Evolutionary conservation across 2,797 vertebrate species (phyloP).

Genomic region (Odontamblyopus lacepedii): DNA sequence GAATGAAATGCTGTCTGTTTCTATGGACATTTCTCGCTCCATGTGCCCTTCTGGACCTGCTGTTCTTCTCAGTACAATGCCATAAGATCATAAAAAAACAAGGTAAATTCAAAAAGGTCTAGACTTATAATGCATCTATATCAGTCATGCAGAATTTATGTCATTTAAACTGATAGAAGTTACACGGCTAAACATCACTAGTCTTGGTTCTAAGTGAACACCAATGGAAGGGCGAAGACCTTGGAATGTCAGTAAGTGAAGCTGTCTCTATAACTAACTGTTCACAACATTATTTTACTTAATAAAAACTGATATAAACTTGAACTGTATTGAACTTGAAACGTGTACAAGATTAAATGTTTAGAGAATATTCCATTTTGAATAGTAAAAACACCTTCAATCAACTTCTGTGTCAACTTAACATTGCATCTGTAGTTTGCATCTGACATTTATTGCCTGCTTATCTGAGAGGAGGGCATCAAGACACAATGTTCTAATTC

Average conservation of each 20-base stretch:
- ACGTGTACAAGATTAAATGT: background rate
- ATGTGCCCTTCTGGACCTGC: too few relatives aligned
- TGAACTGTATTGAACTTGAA: background rate
- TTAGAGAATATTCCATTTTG: background rate
- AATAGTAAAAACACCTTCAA: slow-evolving; percentile 37
- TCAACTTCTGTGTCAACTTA: slow-evolving; percentile 51
- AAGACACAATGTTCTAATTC: slow-evolving; percentile 54
- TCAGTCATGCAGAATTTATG: background rate
- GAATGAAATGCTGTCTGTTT: background rate
- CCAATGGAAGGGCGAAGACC: background rate
- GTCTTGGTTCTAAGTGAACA: background rate
- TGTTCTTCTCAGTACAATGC: too few relatives aligned
- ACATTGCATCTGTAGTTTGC: slow-evolving; percentile 54
- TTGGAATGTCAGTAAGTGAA: too few relatives aligned
- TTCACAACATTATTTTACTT: background rate
- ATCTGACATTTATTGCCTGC: slow-evolving; percentile 58
- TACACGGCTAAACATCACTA: background rate
- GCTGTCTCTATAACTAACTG: background rate
- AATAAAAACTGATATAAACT: background rate
- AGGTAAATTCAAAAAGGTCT: background rate
- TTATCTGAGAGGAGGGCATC: slow-evolving; percentile 48
- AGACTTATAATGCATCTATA: background rate
- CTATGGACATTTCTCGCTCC: background rate
- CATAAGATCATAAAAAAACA: too few relatives aligned
- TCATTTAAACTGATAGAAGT: background rate